Evolutionary conservation across 2,113 vertebrate species (phyloP).

Genomic region (Falco punctatus): DNA sequence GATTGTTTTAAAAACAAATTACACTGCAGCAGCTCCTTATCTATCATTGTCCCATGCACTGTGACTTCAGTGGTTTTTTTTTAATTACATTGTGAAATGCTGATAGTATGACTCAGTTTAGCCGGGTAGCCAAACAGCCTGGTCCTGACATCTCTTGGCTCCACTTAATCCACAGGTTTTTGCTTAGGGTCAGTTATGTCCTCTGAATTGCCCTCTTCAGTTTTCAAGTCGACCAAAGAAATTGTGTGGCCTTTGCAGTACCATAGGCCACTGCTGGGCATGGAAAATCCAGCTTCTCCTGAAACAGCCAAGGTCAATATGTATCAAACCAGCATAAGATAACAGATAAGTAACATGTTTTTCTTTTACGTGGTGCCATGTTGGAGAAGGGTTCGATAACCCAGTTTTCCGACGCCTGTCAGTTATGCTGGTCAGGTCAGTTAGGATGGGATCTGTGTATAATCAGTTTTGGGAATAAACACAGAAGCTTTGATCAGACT

Average conservation of each 20-base stretch:
- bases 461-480: conserved; percentile 14
- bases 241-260: background rate
- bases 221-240: background rate
- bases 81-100: background rate
- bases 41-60: background rate
- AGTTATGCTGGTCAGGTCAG: background rate
- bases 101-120: background rate
- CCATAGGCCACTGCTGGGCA: background rate
- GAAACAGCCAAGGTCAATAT: background rate
- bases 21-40: background rate
- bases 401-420: background rate
- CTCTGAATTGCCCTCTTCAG: background rate
- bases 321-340: background rate
- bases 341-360: background rate
- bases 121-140: background rate
- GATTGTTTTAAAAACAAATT: background rate
- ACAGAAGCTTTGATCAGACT: conserved; percentile 38
- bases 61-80: background rate
- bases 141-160: background rate
- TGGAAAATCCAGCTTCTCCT: background rate
- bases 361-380: background rate
- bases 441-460: background rate
- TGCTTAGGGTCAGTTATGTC: background rate
- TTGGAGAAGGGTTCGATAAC: background rate
- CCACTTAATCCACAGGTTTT: background rate